A percentile compares a stretch with the other conserved stretches of the same genome.
Evolutionary conservation across 2,888 invertebrate species (phyloP).

Genomic region (Drosophila borealis): DNA sequence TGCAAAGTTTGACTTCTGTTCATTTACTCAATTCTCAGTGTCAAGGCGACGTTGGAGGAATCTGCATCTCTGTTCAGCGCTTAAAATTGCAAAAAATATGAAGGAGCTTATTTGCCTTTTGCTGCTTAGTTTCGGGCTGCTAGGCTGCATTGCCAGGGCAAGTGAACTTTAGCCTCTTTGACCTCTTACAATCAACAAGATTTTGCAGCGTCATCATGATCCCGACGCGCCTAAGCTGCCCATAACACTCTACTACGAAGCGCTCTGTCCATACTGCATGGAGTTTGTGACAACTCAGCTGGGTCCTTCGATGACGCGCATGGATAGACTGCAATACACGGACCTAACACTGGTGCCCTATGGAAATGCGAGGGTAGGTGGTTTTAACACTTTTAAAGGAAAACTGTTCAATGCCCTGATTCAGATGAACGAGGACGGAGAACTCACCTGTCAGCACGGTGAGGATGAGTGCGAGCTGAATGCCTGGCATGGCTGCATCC

Average conservation of each 20-base stretch:
- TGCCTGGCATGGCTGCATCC: slow-evolving; percentile 83
- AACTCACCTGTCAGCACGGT: slow-evolving; percentile 82
- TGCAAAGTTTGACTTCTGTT: slow-evolving; percentile 13
- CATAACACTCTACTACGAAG: slow-evolving; percentile 72
- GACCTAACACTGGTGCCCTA: slow-evolving; percentile 70
- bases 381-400: not conserved
- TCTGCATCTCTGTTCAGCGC: slow-evolving; percentile 1
- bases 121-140: slow-evolving; percentile 7
- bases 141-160: slow-evolving; percentile 22
- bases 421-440: slow-evolving; percentile 29
- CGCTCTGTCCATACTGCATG: slow-evolving; percentile 71
- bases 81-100: slow-evolving; percentile 10
- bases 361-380: slow-evolving; percentile 70
- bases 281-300: slow-evolving; percentile 64
- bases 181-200: not conserved
- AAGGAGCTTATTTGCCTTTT: slow-evolving; percentile 6
- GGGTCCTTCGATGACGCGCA: slow-evolving; percentile 54
- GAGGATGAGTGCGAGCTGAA: slow-evolving; percentile 81
- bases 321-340: slow-evolving; percentile 50
- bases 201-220: slow-evolving; percentile 30
- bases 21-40: slow-evolving; percentile 36
- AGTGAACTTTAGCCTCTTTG: not conserved
- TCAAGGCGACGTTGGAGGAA: slow-evolving; percentile 11
- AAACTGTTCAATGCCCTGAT: not conserved
- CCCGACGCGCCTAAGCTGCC: slow-evolving; percentile 34